phyloP scores from a whole-genome alignment of 2,113 vertebrate genomes.

The Ahaetulla prasina region DNA sequence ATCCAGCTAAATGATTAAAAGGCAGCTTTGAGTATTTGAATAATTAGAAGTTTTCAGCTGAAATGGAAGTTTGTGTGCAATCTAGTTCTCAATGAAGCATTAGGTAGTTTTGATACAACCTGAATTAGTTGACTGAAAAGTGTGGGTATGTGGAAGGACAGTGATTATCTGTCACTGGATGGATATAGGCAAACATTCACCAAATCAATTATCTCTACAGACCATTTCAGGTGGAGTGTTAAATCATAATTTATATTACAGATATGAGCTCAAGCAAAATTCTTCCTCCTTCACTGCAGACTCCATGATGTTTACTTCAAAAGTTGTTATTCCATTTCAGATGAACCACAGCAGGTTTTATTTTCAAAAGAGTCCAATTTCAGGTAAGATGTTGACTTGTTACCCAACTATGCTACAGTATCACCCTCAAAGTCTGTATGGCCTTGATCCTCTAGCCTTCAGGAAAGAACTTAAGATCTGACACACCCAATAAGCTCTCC shows the following conservation, averaged over 20 bases:
- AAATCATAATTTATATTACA: background rate
- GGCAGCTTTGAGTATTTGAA: slow-evolving; percentile 2
- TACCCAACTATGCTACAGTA: background rate
- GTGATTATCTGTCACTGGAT: background rate
- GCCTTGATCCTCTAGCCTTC: background rate
- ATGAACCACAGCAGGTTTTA: background rate
- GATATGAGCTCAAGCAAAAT: background rate
- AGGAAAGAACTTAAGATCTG: background rate
- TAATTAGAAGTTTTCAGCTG: background rate
- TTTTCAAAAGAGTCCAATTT: background rate
- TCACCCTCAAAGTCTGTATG: background rate
- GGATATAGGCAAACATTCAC: background rate
- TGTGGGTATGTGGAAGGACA: background rate
- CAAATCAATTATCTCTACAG: background rate
- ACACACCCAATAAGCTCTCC: background rate
- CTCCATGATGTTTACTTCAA: background rate
- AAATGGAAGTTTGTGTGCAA: background rate
- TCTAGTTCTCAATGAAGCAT: background rate
- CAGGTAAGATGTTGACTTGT: background rate
- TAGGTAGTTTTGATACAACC: background rate
- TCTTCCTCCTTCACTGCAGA: background rate
- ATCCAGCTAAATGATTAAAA: background rate
- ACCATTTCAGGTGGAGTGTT: background rate
- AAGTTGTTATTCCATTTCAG: background rate
- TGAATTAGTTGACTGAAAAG: background rate